Percentiles rank a stretch among this genome's conserved stretches.
phyloP scores from a whole-genome alignment of 2,888 invertebrate species.

The Leptogaster cylindrica region DNA sequence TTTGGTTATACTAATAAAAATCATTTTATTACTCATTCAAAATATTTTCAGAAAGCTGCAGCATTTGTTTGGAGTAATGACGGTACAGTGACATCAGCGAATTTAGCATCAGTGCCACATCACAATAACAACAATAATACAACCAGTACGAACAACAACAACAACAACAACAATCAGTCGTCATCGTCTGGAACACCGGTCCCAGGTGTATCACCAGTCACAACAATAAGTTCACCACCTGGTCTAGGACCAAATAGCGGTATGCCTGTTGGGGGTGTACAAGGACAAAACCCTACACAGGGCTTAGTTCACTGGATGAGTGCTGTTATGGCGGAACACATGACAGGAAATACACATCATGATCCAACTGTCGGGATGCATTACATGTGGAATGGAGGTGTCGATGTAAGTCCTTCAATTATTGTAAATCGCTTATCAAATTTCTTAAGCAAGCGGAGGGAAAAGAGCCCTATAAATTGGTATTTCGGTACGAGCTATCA shows the following conservation, averaged over 20 bases:
- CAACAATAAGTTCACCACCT: slow-evolving; percentile 48
- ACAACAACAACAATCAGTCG: slow-evolving; percentile 46
- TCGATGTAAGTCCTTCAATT: slow-evolving; percentile 61
- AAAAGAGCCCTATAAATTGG: too few species aligned
- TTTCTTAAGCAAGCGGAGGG: too few species aligned
- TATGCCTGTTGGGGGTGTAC: slow-evolving; percentile 62
- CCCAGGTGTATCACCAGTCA: slow-evolving; percentile 52
- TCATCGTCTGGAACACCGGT: slow-evolving; percentile 56
- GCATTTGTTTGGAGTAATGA: slow-evolving; percentile 69
- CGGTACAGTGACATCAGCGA: slow-evolving; percentile 48
- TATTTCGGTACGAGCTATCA: neutral
- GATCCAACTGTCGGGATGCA: slow-evolving; percentile 63
- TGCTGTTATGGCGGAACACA: slow-evolving; percentile 90
- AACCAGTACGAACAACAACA: slow-evolving; percentile 44
- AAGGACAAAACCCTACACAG: slow-evolving; percentile 72
- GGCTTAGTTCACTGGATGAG: slow-evolving; percentile 96
- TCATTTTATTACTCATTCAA: too few species aligned
- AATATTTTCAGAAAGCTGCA: slow-evolving; percentile 73
- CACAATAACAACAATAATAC: slow-evolving; percentile 47
- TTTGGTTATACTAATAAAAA: too few species aligned
- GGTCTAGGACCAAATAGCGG: slow-evolving; percentile 46
- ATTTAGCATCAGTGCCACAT: slow-evolving; percentile 45
- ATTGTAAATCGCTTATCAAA: too few species aligned
- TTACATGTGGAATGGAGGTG: slow-evolving; percentile 63
- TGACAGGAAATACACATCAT: slow-evolving; percentile 81